phyloP scores from a whole-genome alignment of 2,113 vertebrate species.

The Harpagus bidentatus region DNA sequence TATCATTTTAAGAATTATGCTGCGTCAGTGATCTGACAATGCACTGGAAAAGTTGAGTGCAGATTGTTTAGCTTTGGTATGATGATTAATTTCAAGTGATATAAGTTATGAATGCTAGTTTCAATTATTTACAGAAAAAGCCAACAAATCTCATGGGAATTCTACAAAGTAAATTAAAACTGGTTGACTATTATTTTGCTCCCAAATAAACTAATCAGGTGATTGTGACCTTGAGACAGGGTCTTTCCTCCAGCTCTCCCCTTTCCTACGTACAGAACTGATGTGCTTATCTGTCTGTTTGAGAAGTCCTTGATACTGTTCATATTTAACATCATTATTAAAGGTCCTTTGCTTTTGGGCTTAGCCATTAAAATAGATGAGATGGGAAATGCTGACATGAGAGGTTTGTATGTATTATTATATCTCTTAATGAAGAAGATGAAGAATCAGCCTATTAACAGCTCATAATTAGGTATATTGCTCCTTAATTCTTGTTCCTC shows the following conservation, averaged over 20 bases:
- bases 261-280: not conserved
- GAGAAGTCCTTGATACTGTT: not conserved
- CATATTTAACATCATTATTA: not conserved
- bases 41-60: not conserved
- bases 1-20: not conserved
- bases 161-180: not conserved
- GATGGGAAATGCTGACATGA: not conserved
- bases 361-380: conserved; percentile 2
- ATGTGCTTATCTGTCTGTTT: not conserved
- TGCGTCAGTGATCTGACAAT: not conserved
- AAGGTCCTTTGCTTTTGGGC: not conserved
- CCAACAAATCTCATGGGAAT: not conserved
- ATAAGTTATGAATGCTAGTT: not conserved
- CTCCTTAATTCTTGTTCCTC: conserved; percentile 23
- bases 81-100: conserved; percentile 5
- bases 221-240: not conserved
- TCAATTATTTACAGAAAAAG: conserved; percentile 27
- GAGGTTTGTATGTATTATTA: not conserved
- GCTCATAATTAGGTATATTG: not conserved
- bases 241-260: not conserved
- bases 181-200: not conserved
- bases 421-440: not conserved
- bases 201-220: not conserved
- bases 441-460: not conserved
- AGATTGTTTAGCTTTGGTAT: not conserved